Base-by-base conservation (phyloP, 2,888 invertebrate genomes). In the Sarcophaga variegata region DNA sequence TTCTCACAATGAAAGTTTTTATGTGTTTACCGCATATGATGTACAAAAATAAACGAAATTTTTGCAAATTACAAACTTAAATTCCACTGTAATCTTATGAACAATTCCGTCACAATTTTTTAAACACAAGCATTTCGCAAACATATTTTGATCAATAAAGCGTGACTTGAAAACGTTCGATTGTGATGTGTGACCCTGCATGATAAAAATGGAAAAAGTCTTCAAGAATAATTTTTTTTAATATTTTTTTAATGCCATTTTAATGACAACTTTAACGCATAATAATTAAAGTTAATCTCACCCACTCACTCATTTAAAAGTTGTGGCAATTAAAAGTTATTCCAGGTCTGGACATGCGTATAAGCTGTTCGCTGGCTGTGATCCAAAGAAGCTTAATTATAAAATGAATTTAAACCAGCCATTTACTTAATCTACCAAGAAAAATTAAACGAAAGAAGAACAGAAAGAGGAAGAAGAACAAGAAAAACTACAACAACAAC, bases 371-470 rank as follows among this genome's bases (percentile, higher is more conserved):
- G 20, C 17, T 22, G 60, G 60, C 20, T 60, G 6, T 62, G 37
- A 62, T 74, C 17, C 17, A 10, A 20, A 12, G 17, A 64, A 67
- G 69, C 49, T 72, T 81, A 76, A 81, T 81, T 76, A 72, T 59
- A 22, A 63, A 80, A 71, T 81, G 62, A 62, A 49, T 71, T 76
- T 72, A 85, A 77, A 70, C 54, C 75, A 81, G 69, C 37, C 63
- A 81, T 54, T 74, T 75, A 69, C 22, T 63, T 75, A 63, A 81
- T 63, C 70, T 70, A 63, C 25, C 62, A 49, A 69, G 80, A n/a
- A 74, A 22, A 76, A 45, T 20, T 8, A 69, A 25, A 69, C 6
- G 11, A 60, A 27, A 54, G 17, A 54, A 14, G 5, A 54, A 54
- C 3, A 54, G 17, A 14, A 12, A 4, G 17, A 3, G 17, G 14